phyloP scores from a whole-genome alignment of 2,113 vertebrate species.

The Labrus mixtus region DNA sequence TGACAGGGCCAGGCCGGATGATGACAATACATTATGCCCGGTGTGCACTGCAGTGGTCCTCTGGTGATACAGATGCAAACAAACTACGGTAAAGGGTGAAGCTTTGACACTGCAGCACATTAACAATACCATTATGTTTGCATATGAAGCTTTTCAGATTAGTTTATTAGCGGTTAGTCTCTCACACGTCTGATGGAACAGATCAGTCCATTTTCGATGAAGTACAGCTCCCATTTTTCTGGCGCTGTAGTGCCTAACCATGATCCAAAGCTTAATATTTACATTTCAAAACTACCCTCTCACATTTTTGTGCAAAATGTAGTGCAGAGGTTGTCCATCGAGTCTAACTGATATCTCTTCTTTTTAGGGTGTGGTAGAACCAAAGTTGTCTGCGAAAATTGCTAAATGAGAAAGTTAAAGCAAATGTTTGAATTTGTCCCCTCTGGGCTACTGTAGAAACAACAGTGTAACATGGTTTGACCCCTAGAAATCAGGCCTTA shows the following conservation, averaged over 20 bases:
- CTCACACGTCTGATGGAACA: neutral
- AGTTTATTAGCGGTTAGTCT: neutral
- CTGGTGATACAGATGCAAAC: constrained; percentile 40
- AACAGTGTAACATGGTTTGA: too few relatives aligned
- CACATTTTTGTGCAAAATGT: neutral
- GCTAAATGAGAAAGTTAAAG: too few relatives aligned
- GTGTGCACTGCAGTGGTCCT: constrained; percentile 34
- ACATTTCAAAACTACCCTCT: neutral
- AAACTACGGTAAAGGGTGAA: neutral
- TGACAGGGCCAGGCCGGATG: constrained; percentile 21
- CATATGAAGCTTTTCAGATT: neutral
- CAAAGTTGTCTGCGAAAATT: too few relatives aligned
- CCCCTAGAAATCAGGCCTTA: too few relatives aligned
- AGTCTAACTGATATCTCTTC: too few relatives aligned
- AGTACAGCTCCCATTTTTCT: neutral
- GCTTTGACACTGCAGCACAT: constrained; percentile 2
- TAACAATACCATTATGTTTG: neutral
- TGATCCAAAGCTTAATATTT: neutral
- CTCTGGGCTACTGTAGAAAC: too few relatives aligned
- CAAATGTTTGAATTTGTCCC: too few relatives aligned
- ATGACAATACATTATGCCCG: constrained; percentile 58
- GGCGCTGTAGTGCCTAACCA: neutral
- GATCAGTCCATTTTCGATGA: neutral
- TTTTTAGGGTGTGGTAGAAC: too few relatives aligned
- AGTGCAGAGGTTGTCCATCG: too few relatives aligned